Base-by-base conservation (phyloP, 2,888 invertebrate genomes). In the Muscina levida region DNA sequence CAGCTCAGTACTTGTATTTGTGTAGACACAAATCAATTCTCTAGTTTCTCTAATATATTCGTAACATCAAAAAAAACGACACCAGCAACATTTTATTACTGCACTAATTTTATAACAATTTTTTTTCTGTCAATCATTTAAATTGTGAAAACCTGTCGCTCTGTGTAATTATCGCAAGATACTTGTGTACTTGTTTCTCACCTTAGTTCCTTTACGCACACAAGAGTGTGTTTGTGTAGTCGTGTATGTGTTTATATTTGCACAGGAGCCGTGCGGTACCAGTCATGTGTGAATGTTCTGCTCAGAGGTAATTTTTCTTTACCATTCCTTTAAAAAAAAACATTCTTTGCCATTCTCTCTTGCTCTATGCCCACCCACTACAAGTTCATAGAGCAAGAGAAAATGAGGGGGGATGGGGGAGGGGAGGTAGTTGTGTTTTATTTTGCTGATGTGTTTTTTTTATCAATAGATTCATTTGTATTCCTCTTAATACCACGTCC, bases 341-440 rank as follows among this genome's bases (percentile, higher is more conserved):
- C 31, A 31, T 31, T 31, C 31, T 57, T 66, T n/a, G 71, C 46
- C 46, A 72, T 5, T 66, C 48, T 56, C 57, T 51, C 37, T 31
- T 31, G 31, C 31, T 31, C 3, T 31, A 31, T 31, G 8, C 31
- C 31, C 31, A 31, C 31, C 31, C 31, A 31, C 31, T 8, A 31
- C 31, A 8, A 3, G 8, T 8, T 31, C 31, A 31, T 3, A 37
- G 53, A 37, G 8, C 31, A 59, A 24, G 72, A 48, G 51, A 77
- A 48, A 59, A 51, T 72, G 53, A n/a, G n/a, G n/a, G n/a, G n/a
- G n/a, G n/a, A n/a, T n/a, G n/a, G n/a, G n/a, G n/a, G n/a, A n/a
- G n/a, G n/a, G n/a, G n/a, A n/a, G n/a, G n/a, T n/a, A 72, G 72
- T 53, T 70, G 68, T 73, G 68, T 53, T 51, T 78, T 65, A 37